A percentile compares a stretch with the other conserved stretches of the same genome.
Evolutionary conservation across 1,140 invertebrate species (phyloP).

Genomic region (Leptonema lineaticorne): DNA sequence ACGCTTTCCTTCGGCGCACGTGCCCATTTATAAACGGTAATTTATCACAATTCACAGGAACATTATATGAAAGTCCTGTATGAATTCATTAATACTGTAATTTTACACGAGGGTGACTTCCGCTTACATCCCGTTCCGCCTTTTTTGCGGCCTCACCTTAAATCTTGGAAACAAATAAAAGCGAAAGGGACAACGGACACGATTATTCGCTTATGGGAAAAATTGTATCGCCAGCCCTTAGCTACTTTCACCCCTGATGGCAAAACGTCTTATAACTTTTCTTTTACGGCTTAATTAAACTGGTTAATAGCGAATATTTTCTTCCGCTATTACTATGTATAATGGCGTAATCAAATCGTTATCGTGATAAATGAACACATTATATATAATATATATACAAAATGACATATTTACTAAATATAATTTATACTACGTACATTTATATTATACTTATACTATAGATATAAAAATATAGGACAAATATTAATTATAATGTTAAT

Average conservation of each 20-base stretch:
- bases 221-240: slow-evolving; percentile 10
- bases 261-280: slow-evolving; percentile 6
- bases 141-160: not conserved
- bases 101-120: slow-evolving; percentile 21
- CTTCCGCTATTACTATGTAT: slow-evolving; percentile 8
- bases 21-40: slow-evolving; percentile 20
- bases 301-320: slow-evolving; percentile 5
- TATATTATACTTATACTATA: no score
- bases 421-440: no score
- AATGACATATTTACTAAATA: no score
- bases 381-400: no score
- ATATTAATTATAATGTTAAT: no score
- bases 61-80: slow-evolving; percentile 25
- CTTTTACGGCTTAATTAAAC: slow-evolving; percentile 25
- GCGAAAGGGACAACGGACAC: slow-evolving; percentile 1
- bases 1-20: not conserved
- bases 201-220: not conserved
- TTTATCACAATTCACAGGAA: slow-evolving; percentile 28
- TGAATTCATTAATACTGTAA: slow-evolving; percentile 29
- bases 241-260: no score
- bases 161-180: no score
- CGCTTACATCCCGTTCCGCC: not conserved
- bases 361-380: no score
- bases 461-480: no score
- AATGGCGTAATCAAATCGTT: slow-evolving; percentile 1